Conservation (phyloP, 2,113 vertebrate species). For the Neodontobutis hainanensis region DNA sequence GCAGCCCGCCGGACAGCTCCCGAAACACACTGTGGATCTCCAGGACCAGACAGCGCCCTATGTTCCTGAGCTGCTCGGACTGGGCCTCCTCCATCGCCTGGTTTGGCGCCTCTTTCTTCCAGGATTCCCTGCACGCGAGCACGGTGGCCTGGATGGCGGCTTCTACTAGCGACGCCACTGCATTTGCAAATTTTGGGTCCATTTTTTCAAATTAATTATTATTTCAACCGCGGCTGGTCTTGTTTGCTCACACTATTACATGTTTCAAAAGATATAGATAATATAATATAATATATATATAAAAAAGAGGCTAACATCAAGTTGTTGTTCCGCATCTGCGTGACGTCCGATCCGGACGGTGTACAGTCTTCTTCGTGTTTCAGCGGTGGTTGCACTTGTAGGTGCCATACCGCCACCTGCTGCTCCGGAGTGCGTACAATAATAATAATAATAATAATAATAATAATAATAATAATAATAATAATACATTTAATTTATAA, state of each 20-base stretch:
- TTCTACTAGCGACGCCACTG: slow-evolving; percentile 64
- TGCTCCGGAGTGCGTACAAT: too few species aligned
- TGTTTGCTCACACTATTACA: not conserved
- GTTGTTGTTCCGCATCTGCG: too few species aligned
- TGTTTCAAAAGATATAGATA: not conserved
- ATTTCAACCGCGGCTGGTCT: fast-evolving
- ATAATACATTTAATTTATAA: too few species aligned
- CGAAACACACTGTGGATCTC: slow-evolving; percentile 52
- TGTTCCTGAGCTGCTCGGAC: slow-evolving; percentile 36
- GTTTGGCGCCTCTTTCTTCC: slow-evolving; percentile 45
- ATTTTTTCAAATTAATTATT: not conserved
- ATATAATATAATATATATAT: too few species aligned
- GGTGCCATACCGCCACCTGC: too few species aligned
- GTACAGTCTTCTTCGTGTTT: too few species aligned
- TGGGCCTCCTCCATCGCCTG: slow-evolving; percentile 18
- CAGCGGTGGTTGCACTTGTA: too few species aligned
- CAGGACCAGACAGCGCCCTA: slow-evolving; percentile 49
- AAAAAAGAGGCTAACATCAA: too few species aligned
- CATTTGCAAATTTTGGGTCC: slow-evolving; percentile 56
- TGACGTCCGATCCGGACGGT: too few species aligned
- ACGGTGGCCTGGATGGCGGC: slow-evolving; percentile 56
- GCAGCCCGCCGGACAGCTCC: slow-evolving; percentile 49
- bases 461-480: too few species aligned
- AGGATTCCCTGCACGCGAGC: slow-evolving; percentile 49
- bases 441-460: too few species aligned